phyloP scores from a whole-genome alignment of 2,797 vertebrate genomes.

The Columba guinea region DNA sequence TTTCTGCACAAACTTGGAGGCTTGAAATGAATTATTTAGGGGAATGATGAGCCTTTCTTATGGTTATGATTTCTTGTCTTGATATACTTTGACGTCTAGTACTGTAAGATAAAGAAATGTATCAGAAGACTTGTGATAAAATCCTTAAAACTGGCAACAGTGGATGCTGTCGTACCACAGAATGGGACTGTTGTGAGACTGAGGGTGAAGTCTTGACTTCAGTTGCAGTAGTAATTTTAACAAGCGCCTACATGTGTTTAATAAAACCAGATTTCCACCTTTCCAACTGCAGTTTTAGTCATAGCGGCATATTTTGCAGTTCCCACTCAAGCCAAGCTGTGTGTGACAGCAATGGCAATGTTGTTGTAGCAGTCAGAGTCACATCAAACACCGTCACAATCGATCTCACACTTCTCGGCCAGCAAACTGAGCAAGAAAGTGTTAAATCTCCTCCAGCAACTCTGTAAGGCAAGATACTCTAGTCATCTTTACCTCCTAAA shows the following conservation, averaged over 20 bases:
- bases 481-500: neutral
- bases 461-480: neutral
- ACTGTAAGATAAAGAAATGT: neutral
- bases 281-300: neutral
- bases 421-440: neutral
- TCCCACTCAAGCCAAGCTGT: neutral
- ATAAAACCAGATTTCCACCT: constrained; percentile 15
- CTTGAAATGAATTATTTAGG: neutral
- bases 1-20: neutral
- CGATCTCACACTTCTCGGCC: neutral
- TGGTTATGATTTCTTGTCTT: neutral
- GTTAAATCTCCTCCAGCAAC: constrained; percentile 14
- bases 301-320: neutral
- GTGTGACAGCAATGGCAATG: neutral
- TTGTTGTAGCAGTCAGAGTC: neutral
- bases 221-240: neutral
- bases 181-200: neutral
- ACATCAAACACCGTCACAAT: neutral
- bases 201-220: neutral
- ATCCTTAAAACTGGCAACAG: neutral
- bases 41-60: neutral
- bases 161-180: neutral
- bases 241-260: neutral
- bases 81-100: neutral
- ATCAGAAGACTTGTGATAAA: neutral